Percentiles rank a stretch among this genome's conserved stretches.
Conservation (phyloP, 2,113 vertebrate species). For the Larimichthys crocea region DNA sequence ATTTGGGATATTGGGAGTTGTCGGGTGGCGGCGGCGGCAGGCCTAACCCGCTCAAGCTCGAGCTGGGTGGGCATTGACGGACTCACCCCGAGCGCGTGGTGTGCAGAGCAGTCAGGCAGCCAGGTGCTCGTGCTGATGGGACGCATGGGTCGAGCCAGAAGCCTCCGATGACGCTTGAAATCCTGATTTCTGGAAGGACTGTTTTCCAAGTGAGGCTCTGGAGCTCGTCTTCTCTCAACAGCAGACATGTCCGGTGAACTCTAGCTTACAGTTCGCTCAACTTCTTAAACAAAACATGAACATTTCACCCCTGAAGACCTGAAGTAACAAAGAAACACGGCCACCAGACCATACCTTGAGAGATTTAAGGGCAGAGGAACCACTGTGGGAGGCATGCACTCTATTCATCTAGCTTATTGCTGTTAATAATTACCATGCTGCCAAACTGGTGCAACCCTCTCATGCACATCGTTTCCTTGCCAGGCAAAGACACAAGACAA, state of each 20-base stretch:
- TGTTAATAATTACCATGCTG: constrained; percentile 84
- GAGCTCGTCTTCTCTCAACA: constrained; percentile 32
- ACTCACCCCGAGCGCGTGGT: constrained; percentile 75
- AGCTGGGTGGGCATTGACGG: constrained; percentile 61
- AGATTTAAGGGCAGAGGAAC: not conserved
- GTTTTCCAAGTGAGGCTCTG: constrained; percentile 17
- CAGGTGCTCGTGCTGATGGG: constrained; percentile 55
- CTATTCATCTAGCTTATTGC: constrained; percentile 49
- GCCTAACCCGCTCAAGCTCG: constrained; percentile 42
- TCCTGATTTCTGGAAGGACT: constrained; percentile 40
- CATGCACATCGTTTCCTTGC: constrained; percentile 28
- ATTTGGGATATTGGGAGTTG: constrained; percentile 64
- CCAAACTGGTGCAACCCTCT: constrained; percentile 57
- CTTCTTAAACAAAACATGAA: not conserved
- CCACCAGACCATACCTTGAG: not conserved
- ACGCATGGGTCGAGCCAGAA: constrained; percentile 36
- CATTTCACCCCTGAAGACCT: not conserved
- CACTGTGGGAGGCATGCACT: constrained; percentile 63
- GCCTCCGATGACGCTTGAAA: constrained; percentile 34
- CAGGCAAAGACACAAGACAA: constrained; percentile 6
- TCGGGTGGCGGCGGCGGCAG: constrained; percentile 58
- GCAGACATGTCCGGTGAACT: constrained; percentile 49
- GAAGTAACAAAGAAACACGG: not conserved
- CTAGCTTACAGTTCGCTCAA: constrained; percentile 9
- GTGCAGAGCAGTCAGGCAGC: constrained; percentile 38